A percentile compares a stretch with the other conserved stretches of the same genome.
These are phyloP conservation scores for Lerista edwardsae DNA, from an alignment of 2,797 vertebrate genomes.

Conservation along the genomic window DNA sequence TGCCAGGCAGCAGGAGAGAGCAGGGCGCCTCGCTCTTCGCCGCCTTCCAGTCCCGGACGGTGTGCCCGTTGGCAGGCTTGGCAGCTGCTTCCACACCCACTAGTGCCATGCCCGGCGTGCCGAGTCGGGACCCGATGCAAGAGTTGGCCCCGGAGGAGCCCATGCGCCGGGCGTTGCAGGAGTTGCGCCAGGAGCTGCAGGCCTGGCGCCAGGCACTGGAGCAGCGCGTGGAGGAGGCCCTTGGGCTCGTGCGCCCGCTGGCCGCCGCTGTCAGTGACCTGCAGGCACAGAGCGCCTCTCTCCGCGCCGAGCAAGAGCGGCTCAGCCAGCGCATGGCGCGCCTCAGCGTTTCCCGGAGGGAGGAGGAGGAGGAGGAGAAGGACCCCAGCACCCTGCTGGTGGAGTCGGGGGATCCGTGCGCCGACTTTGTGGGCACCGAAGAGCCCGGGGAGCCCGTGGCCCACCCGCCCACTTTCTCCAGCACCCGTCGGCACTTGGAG, in stretches of 20 bases:
- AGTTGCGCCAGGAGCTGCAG: constrained; percentile 84
- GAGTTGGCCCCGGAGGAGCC: constrained; percentile 65
- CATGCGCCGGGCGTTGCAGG: constrained; percentile 74
- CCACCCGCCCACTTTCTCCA: constrained; percentile 83
- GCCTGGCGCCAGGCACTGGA: constrained; percentile 78
- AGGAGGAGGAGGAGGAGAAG: not conserved
- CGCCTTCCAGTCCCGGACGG: too few relatives aligned
- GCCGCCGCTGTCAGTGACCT: constrained; percentile 72
- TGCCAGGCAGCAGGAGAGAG: not conserved
- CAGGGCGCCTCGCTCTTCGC: too few relatives aligned
- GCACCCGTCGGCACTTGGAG: constrained; percentile 78
- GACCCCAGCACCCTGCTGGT: constrained; percentile 75
- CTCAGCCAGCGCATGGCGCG: constrained; percentile 79
- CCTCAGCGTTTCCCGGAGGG: constrained; percentile 75
- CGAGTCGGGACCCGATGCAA: constrained; percentile 61
- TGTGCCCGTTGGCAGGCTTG: too few relatives aligned
- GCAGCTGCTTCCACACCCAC: constrained; percentile 5
- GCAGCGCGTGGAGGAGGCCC: constrained; percentile 75
- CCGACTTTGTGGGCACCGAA: constrained; percentile 72
- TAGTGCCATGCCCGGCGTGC: constrained; percentile 68
- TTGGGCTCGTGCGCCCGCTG: constrained; percentile 73
- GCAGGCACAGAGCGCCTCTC: constrained; percentile 83
- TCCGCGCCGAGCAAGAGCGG: constrained; percentile 81
- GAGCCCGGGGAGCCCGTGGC: constrained; percentile 69
- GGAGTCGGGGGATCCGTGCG: constrained; percentile 73